Conservation (phyloP, 2,113 vertebrate genomes). For the Notechis scutatus region DNA sequence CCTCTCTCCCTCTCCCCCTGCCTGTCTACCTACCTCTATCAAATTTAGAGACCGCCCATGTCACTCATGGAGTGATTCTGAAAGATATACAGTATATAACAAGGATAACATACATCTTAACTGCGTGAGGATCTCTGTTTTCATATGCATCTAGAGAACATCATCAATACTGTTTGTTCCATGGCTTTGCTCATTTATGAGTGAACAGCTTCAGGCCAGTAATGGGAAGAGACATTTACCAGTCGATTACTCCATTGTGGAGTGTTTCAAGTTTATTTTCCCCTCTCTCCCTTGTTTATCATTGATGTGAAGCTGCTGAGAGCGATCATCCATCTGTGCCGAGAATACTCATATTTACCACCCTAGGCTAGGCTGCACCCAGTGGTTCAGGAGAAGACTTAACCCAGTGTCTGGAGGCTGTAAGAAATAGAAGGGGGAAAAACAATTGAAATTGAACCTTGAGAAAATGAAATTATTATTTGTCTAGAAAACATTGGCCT, state of each 20-base stretch:
- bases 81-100: not conserved
- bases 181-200: not conserved
- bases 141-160: not conserved
- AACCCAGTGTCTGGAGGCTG: not conserved
- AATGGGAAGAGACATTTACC: not conserved
- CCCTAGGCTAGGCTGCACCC: not conserved
- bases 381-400: not conserved
- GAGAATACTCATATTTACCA: not conserved
- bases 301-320: not conserved
- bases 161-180: not conserved
- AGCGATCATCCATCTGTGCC: not conserved
- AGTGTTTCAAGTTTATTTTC: not conserved
- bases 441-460: not conserved
- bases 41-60: too few species aligned
- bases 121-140: not conserved
- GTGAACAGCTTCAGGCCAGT: not conserved
- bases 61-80: not conserved
- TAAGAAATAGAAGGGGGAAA: not conserved
- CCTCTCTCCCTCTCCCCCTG: not conserved
- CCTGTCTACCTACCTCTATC: too few species aligned
- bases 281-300: not conserved
- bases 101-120: not conserved
- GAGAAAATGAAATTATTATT: not conserved
- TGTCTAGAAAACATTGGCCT: not conserved
- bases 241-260: not conserved